Evolutionary conservation across 1,140 invertebrate genomes (phyloP).

Genomic region (Drosophila funebris): DNA sequence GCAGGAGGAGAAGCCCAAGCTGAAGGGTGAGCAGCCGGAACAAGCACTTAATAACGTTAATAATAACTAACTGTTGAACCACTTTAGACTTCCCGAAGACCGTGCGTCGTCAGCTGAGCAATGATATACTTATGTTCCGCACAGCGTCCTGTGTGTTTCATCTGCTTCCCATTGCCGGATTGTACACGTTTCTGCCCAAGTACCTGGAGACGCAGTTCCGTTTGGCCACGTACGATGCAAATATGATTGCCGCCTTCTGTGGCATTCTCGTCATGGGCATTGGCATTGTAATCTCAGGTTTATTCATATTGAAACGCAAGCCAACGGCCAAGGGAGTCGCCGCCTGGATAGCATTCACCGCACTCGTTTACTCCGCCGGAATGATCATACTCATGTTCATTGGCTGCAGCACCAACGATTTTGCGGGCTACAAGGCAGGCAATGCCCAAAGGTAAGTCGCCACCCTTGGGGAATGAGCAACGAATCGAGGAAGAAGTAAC

Average conservation of each 20-base stretch:
- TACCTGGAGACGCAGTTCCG: slow-evolving; percentile 96
- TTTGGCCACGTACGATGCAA: slow-evolving; percentile 93
- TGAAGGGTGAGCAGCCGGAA: slow-evolving; percentile 58
- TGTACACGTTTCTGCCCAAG: slow-evolving; percentile 97
- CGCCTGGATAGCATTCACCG: slow-evolving; percentile 95
- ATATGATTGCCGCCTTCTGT: slow-evolving; percentile 95
- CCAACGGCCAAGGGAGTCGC: slow-evolving; percentile 94
- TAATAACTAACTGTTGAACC: not conserved
- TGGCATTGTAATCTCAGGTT: slow-evolving; percentile 93
- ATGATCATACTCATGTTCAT: slow-evolving; percentile 95
- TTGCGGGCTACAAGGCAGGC: slow-evolving; percentile 87
- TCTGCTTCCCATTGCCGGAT: slow-evolving; percentile 94
- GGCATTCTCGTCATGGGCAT: slow-evolving; percentile 96
- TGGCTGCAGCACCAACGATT: slow-evolving; percentile 93
- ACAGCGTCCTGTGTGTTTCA: slow-evolving; percentile 95
- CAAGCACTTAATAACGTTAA: not conserved
- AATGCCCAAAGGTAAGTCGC: slow-evolving; percentile 52
- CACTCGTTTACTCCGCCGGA: slow-evolving; percentile 92
- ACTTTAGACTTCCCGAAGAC: slow-evolving; percentile 92
- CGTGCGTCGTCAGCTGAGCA: slow-evolving; percentile 92
- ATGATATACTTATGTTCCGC: slow-evolving; percentile 95
- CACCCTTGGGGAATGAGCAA: too few relatives aligned
- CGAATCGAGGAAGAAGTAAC: not conserved
- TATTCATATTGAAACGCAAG: slow-evolving; percentile 92
- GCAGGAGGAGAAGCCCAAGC: slow-evolving; percentile 71